phyloP scores from a whole-genome alignment of 1,140 invertebrate species.

The Hydropsyche tenuis region DNA sequence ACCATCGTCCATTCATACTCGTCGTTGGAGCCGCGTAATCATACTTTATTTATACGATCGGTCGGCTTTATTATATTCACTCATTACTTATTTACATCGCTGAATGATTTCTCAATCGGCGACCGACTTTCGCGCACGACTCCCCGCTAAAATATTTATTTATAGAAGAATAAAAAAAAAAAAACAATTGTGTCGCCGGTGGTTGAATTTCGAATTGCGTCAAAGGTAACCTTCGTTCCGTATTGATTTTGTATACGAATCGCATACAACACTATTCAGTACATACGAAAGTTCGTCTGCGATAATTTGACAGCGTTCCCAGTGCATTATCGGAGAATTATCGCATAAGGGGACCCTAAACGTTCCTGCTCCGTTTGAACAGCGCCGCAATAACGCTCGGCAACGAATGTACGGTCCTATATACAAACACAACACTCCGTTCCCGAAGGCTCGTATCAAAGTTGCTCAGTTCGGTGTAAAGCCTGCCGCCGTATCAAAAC shows the following conservation, averaged over 20 bases:
- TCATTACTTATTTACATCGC: slow-evolving; percentile 9
- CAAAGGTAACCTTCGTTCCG: neutral
- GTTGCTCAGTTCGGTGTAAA: slow-evolving; percentile 26
- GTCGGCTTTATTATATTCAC: neutral
- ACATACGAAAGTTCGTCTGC: too few relatives aligned
- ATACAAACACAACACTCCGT: neutral
- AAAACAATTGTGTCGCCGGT: neutral
- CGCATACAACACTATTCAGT: neutral
- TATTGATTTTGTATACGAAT: neutral
- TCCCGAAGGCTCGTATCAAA: slow-evolving; percentile 28
- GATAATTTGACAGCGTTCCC: neutral
- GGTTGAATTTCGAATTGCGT: neutral
- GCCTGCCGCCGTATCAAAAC: slow-evolving; percentile 22
- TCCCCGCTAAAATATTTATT: neutral
- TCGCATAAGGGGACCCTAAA: too few relatives aligned
- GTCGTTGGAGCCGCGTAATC: neutral
- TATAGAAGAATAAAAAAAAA: neutral
- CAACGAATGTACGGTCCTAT: too few relatives aligned
- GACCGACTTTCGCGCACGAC: too few relatives aligned
- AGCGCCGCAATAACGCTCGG: neutral
- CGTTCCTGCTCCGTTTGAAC: too few relatives aligned
- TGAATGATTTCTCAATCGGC: too few relatives aligned
- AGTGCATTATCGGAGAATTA: too few relatives aligned
- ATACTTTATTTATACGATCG: neutral
- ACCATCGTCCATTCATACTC: neutral